Base-by-base conservation (phyloP, 2,888 invertebrate genomes). In the Aelia acuminata region DNA sequence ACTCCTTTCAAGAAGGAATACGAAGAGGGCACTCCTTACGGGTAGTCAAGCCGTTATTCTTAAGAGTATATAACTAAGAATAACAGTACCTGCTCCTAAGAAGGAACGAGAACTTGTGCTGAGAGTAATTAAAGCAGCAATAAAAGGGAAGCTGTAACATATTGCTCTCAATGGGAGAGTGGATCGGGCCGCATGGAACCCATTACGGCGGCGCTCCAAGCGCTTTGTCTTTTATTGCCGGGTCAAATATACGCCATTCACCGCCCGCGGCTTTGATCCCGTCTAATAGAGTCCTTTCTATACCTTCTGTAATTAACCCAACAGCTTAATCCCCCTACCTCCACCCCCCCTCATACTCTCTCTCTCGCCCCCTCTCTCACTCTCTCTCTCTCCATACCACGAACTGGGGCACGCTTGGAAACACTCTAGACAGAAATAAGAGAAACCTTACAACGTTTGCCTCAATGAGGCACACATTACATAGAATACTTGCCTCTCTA, bases 251-350 rank as follows among this genome's bases (percentile, higher is more conserved):
- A 63, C 63, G 31, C 15, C 63, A 63, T 63, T 63, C 31, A 63
- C 63, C 31, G 3, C 1, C 3, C 3, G 15, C 13, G 63, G 31
- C 63, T 63, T 63, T 63, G 63, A 63, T 63, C 63, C 63, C 15
- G 57, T 13, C 26, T 26, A 26, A 63, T 63, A 63, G 31, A 63
- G 63, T 5, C 20, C 31, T 10, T 18, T 63, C 63, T 63, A 63
- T 63, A 63, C 63, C 63, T 63, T 63, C 63, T 63, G 63, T 63
- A 63, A 63, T 63, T 63, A 63, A 31, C 63, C 63, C 63, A 63
- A 63, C 63, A 63, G 63, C 15, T 63, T 63, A 63, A 63, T 63
- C 63, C 63, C 1, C 5, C 53, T n/a, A n/a, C 22, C 53, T 53
- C 8, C n/a, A 7, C 63, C n/a, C 3, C 8, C n/a, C 5, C 63